A percentile compares a stretch with the other conserved stretches of the same genome.
Conservation (phyloP, 1,140 invertebrate genomes). For the Drosophila pachea region DNA sequence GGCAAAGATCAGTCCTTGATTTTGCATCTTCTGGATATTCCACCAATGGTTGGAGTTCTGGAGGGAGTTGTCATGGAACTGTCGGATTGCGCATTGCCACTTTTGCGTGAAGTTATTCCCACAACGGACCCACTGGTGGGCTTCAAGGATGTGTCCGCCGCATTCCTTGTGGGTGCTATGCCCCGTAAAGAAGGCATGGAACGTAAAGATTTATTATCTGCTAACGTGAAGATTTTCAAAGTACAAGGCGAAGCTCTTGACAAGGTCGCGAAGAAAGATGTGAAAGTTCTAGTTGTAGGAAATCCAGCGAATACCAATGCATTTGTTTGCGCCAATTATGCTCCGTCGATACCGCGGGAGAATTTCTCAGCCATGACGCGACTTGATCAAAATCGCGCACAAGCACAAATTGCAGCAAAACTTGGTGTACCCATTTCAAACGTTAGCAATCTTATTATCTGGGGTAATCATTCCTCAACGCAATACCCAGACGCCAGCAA, state of each 20-base stretch:
- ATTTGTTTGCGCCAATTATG: conserved; percentile 96
- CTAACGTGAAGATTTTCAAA: conserved; percentile 99
- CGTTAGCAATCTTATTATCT: conserved; percentile 96
- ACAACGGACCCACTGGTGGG: conserved; percentile 93
- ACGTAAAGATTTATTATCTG: conserved; percentile 95
- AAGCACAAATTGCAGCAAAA: conserved; percentile 88
- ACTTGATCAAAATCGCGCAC: conserved; percentile 98
- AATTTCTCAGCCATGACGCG: conserved; percentile 99
- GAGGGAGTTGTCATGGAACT: conserved; percentile 99
- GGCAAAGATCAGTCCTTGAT: conserved; percentile 93
- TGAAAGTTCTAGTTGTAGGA: conserved; percentile 98
- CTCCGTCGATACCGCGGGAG: conserved; percentile 97
- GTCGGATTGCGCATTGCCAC: conserved; percentile 96
- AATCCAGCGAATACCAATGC: conserved; percentile 99
- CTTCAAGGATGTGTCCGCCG: conserved; percentile 97
- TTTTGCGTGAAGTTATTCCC: conserved; percentile 90
- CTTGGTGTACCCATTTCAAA: conserved; percentile 84
- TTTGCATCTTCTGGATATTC: conserved; percentile 96
- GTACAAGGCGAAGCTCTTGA: conserved; percentile 95
- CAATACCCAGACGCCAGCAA: conserved; percentile 98
- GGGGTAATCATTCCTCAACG: conserved; percentile 99
- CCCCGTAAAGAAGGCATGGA: conserved; percentile 99
- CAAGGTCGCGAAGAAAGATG: conserved; percentile 94
- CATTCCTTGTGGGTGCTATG: conserved; percentile 99
- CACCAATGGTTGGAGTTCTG: conserved; percentile 95